Conservation (phyloP, 2,113 vertebrate genomes). For the Petaurus breviceps region DNA sequence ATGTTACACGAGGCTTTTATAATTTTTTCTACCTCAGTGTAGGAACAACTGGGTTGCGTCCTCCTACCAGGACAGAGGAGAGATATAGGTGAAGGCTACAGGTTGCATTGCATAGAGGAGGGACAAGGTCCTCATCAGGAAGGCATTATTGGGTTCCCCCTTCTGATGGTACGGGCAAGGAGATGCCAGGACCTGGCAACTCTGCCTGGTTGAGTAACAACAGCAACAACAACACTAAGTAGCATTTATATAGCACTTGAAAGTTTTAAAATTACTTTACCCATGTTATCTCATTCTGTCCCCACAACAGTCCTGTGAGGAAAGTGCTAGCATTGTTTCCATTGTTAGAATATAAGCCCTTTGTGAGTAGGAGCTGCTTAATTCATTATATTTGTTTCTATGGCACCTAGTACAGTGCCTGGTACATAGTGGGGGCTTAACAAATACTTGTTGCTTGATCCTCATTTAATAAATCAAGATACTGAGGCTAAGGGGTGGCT, state of each 20-base stretch:
- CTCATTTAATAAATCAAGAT: background rate
- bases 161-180: background rate
- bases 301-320: background rate
- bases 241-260: background rate
- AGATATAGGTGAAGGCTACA: background rate
- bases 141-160: background rate
- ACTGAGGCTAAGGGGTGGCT: no score
- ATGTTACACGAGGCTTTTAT: no score
- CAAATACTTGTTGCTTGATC: background rate
- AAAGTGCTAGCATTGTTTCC: background rate
- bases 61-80: background rate
- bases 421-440: no score
- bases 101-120: background rate
- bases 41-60: background rate
- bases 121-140: background rate
- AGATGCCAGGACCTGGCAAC: no score
- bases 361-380: background rate
- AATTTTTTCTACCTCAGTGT: background rate
- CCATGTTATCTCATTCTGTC: background rate
- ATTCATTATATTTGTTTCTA: background rate
- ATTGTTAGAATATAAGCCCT: background rate
- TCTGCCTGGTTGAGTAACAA: background rate
- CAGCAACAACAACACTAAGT: background rate
- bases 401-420: background rate
- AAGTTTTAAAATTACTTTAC: background rate